A percentile compares a stretch with the other conserved stretches of the same genome.
Evolutionary conservation across 2,888 invertebrate genomes (phyloP).

Genomic region (Ichneumon xanthorius): DNA sequence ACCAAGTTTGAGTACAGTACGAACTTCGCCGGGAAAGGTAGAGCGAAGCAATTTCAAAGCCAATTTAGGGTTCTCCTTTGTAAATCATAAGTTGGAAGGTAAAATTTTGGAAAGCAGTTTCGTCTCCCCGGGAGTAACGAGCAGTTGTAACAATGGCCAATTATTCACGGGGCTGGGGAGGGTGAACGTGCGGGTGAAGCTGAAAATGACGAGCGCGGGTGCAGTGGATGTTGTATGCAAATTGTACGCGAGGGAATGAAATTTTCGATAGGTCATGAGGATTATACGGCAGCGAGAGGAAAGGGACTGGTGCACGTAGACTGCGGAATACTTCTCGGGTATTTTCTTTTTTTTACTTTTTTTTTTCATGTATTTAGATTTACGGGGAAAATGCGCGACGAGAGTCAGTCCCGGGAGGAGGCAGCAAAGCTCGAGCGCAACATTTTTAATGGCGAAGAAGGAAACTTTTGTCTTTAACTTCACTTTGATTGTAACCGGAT

Average conservation of each 20-base stretch:
- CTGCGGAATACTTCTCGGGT: too few species aligned
- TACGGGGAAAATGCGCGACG: background rate
- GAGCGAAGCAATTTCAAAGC: slow-evolving; percentile 44
- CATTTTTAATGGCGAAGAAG: background rate
- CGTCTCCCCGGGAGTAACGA: background rate
- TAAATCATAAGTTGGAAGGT: slow-evolving; percentile 13
- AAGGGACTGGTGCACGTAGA: background rate
- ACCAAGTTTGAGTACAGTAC: slow-evolving; percentile 28
- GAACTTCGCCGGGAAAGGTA: background rate
- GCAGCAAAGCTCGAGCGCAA: background rate
- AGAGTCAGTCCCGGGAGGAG: background rate
- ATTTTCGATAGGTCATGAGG: background rate
- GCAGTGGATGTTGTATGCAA: background rate
- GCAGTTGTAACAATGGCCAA: slow-evolving; percentile 8
- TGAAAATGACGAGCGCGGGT: background rate
- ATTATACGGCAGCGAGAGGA: background rate
- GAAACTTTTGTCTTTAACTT: background rate
- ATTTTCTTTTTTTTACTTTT: background rate
- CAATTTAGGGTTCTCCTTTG: slow-evolving; percentile 30
- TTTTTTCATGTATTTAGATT: background rate
- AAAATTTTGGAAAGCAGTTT: slow-evolving; percentile 32
- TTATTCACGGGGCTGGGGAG: background rate
- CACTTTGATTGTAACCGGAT: background rate
- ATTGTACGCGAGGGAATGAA: background rate
- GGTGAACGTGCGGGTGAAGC: background rate